Base-by-base conservation (phyloP, 2,888 invertebrate species). In the Erynnis tages region DNA sequence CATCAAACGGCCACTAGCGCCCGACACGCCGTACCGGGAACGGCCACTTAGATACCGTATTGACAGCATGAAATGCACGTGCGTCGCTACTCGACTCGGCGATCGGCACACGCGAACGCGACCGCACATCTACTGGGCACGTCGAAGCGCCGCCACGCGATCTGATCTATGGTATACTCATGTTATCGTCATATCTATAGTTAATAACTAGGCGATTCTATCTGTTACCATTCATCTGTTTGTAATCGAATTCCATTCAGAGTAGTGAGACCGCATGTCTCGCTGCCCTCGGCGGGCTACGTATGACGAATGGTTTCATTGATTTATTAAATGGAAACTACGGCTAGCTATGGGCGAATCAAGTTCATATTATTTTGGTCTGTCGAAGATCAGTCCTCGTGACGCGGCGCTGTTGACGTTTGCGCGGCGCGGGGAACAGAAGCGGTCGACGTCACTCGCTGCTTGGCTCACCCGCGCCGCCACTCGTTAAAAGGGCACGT, bases 391-490 rank as follows among this genome's bases (percentile, higher is more conserved):
- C 63, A 70, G 66, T 58, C 54, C 66, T 72, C 73, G 77, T 79
- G 84, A 79, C 83, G 78, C 78, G 79, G 76, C 76, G 71, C 74
- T 86, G 87, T 87, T 86, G 87, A 82, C 81, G 85, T 82, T 63
- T 73, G 74, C 79, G 82, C 83, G 76, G 74, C 83, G 82, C 82
- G 85, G 85, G 84, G 83, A 83, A 79, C 82, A 73, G 76, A 80
- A 78, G 79, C 78, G 76, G 71, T 61, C 78, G 75, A 80, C 85
- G 83, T 85, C 84, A 83, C 82, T 76, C 79, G 76, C 75, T 72
- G 74, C 76, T 76, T 67, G 78, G 80, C 80, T 83, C 81, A 81
- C 82, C 82, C 85, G 85, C 86, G 85, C 83, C 84, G 83, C 83
- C 75, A 73, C 75, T 74, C 71, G 70, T 73, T 65, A 69, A 81